phyloP scores from a whole-genome alignment of 2,888 invertebrate species.

The Bhutanitis thaidina region DNA sequence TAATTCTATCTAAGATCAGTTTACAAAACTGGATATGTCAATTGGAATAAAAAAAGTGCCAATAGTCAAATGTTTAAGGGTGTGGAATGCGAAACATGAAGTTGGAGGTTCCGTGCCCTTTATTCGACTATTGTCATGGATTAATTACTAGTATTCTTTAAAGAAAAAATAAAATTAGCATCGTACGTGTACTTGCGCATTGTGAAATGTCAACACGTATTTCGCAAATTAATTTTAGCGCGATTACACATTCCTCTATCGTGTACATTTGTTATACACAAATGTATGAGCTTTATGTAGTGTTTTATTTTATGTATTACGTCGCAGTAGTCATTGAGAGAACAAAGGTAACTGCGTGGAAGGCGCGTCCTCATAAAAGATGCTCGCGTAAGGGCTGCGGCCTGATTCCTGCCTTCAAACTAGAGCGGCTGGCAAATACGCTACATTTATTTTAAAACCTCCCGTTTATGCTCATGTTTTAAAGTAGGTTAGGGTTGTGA shows the following conservation, averaged over 20 bases:
- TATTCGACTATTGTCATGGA: too few relatives aligned
- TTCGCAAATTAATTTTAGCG: neutral
- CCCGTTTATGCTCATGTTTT: slow-evolving; percentile 13
- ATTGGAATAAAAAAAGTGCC: too few relatives aligned
- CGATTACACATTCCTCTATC: slow-evolving; percentile 1
- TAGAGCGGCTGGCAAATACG: slow-evolving; percentile 31
- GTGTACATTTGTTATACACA: slow-evolving; percentile 1
- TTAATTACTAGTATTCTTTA: too few relatives aligned
- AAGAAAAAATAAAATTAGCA: too few relatives aligned
- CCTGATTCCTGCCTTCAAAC: slow-evolving; percentile 34
- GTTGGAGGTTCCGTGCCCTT: too few relatives aligned
- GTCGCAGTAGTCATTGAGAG: slow-evolving; percentile 11
- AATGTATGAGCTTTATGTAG: slow-evolving; percentile 8
- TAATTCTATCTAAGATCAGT: too few relatives aligned
- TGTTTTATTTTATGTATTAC: slow-evolving; percentile 15
- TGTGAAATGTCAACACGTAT: too few relatives aligned
- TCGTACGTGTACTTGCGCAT: too few relatives aligned
- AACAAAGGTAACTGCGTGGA: slow-evolving; percentile 23
- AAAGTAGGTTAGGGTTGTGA: slow-evolving; percentile 20
- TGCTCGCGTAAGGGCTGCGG: slow-evolving; percentile 33
- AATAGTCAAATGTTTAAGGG: too few relatives aligned
- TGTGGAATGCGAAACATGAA: too few relatives aligned
- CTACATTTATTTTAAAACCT: slow-evolving; percentile 32
- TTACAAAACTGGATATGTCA: too few relatives aligned
- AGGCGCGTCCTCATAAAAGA: slow-evolving; percentile 36